Percentiles rank a stretch among this genome's conserved stretches.
Conservation (phyloP, 2,113 vertebrate species). For the Elanoides forficatus region DNA sequence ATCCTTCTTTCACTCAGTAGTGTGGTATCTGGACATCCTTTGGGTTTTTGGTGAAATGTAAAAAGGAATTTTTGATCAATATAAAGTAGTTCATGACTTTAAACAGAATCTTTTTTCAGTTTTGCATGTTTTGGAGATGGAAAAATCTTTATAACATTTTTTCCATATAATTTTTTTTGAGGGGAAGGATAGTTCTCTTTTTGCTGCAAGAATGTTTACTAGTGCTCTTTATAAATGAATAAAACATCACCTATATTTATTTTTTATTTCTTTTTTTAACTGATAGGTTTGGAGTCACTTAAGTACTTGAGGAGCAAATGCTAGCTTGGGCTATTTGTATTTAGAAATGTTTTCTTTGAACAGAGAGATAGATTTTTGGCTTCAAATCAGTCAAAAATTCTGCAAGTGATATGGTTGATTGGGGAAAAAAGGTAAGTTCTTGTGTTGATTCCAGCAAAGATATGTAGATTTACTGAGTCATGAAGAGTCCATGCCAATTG, state of each 20-base stretch:
- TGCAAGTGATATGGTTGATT: rapidly evolving
- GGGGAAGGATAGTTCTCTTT: neutral
- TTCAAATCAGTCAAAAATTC: neutral
- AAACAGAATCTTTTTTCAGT: neutral
- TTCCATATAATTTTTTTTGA: rapidly evolving
- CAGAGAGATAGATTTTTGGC: neutral
- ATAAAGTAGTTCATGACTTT: neutral
- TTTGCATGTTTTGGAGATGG: neutral
- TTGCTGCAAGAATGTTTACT: neutral
- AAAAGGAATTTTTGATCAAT: neutral
- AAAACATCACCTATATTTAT: neutral
- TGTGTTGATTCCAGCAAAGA: neutral
- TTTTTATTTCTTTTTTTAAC: neutral
- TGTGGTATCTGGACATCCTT: neutral
- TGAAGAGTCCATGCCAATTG: neutral
- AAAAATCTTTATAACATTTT: neutral
- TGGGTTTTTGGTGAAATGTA: neutral
- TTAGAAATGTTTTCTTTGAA: neutral
- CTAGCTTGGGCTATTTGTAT: neutral
- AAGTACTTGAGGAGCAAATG: neutral
- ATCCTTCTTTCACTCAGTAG: neutral
- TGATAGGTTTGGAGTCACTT: neutral
- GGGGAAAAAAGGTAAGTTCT: neutral
- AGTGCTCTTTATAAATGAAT: neutral
- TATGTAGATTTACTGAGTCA: neutral